A percentile compares a stretch with the other conserved stretches of the same genome.
Evolutionary conservation across 2,888 invertebrate species (phyloP).

Genomic region (Nomada fucata): DNA sequence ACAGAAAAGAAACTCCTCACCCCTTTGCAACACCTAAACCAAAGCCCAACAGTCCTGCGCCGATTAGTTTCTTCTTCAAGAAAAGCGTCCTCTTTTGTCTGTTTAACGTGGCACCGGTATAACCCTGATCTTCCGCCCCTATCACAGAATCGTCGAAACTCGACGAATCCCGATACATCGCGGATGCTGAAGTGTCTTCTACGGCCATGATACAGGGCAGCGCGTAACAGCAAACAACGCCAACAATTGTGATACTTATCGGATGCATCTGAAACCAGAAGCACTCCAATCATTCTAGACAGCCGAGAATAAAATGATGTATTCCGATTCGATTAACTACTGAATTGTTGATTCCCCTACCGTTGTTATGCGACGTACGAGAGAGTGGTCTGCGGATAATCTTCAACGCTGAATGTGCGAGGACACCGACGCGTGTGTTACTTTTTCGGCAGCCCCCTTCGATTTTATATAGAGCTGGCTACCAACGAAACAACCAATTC

Average conservation of each 20-base stretch:
- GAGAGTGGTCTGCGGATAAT: not conserved
- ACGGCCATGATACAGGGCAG: conserved; percentile 56
- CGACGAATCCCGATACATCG: not conserved
- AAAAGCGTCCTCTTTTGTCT: conserved; percentile 79
- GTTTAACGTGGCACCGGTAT: conserved; percentile 59
- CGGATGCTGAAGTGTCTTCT: conserved; percentile 52
- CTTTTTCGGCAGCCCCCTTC: conserved; percentile 27
- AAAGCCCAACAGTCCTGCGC: conserved; percentile 81
- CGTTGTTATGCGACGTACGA: not conserved
- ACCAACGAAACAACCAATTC: conserved; percentile 33
- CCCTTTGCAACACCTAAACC: conserved; percentile 80
- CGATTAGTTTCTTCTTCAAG: conserved; percentile 80
- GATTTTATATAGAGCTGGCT: conserved; percentile 78
- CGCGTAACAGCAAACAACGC: conserved; percentile 68
- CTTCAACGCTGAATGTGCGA: conserved; percentile 4
- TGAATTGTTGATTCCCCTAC: conserved; percentile 11
- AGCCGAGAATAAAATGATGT: not conserved
- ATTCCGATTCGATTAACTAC: not conserved
- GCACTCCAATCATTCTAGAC: not conserved
- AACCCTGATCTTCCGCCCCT: conserved; percentile 10
- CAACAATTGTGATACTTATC: conserved; percentile 55
- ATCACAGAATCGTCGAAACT: not conserved
- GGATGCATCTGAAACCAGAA: conserved; percentile 71
- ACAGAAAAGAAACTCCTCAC: conserved; percentile 61
- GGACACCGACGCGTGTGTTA: conserved; percentile 12